Conservation (phyloP, 2,113 vertebrate species). For the Ariopsis seemanni region DNA sequence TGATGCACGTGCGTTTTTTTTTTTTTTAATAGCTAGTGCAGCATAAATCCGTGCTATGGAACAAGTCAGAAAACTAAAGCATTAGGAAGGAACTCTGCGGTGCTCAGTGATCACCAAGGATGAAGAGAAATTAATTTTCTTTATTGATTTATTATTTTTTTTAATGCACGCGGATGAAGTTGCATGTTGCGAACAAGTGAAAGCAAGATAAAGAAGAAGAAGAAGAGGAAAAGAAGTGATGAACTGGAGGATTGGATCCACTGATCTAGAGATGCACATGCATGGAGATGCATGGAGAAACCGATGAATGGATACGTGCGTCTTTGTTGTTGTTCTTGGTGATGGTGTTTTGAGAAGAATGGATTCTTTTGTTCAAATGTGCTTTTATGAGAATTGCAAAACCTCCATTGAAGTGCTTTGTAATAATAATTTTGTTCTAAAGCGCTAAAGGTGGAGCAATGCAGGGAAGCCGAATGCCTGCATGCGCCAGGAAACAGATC, state of each 20-base stretch:
- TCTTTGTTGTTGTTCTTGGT: not conserved
- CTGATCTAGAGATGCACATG: not conserved
- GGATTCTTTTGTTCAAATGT: no score
- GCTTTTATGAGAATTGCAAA: not conserved
- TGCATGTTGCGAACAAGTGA: constrained; percentile 12
- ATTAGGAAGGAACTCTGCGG: not conserved
- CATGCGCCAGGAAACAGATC: not conserved
- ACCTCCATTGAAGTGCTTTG: not conserved
- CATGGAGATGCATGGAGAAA: not conserved
- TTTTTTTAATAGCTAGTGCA: no score
- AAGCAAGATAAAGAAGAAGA: not conserved
- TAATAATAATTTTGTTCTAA: not conserved
- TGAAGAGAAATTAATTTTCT: not conserved
- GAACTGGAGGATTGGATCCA: constrained; percentile 9
- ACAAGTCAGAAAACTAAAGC: constrained; percentile 8
- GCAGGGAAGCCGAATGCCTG: constrained; percentile 7
- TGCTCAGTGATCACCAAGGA: not conserved
- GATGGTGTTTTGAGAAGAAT: not conserved
- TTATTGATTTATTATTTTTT: no score
- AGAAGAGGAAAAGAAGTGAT: not conserved
- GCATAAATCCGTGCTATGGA: not conserved
- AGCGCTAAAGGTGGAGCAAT: constrained; percentile 25
- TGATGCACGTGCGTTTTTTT: not conserved
- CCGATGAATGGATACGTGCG: not conserved
- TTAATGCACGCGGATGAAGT: constrained; percentile 10